Conservation (phyloP, 2,888 invertebrate genomes). For the Dyspetes luteomarginatus region DNA sequence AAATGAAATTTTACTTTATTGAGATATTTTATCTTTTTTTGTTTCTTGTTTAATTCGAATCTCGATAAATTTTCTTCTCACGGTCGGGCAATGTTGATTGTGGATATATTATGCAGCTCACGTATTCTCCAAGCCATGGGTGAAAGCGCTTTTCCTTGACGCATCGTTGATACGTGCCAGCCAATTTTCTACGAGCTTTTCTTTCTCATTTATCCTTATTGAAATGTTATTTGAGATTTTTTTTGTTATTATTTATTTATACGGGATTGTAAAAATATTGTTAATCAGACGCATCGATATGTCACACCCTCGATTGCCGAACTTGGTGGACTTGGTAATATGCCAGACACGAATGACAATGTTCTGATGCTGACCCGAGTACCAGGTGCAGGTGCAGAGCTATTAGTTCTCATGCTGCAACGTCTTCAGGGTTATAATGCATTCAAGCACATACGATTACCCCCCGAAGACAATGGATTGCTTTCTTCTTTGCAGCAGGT, state of each 20-base stretch:
- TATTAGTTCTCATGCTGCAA: slow-evolving; percentile 86
- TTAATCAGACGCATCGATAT: slow-evolving; percentile 73
- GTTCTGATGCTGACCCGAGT: slow-evolving; percentile 86
- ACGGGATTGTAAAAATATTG: too few relatives aligned
- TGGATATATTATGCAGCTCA: slow-evolving; percentile 7
- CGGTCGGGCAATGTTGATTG: too few relatives aligned
- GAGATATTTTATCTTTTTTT: too few relatives aligned
- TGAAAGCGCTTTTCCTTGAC: slow-evolving; percentile 64
- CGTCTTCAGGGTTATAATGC: slow-evolving; percentile 86
- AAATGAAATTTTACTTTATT: too few relatives aligned
- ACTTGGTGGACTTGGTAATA: slow-evolving; percentile 80
- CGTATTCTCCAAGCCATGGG: slow-evolving; percentile 24
- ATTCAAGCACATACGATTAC: slow-evolving; percentile 85
- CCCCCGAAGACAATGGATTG: slow-evolving; percentile 77
- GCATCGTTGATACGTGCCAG: background rate
- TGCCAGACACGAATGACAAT: slow-evolving; percentile 84
- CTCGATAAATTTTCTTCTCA: too few relatives aligned
- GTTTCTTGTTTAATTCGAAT: too few relatives aligned
- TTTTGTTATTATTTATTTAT: too few relatives aligned
- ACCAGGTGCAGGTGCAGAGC: slow-evolving; percentile 86
- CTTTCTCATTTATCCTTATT: too few relatives aligned
- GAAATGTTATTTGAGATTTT: too few relatives aligned
- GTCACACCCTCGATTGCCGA: slow-evolving; percentile 85
- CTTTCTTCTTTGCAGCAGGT: slow-evolving; percentile 82
- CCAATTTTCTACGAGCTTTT: slow-evolving; percentile 14